These are phyloP conservation scores for Hydropsyche tenuis DNA, from an alignment of 1,140 invertebrate genomes.

Conservation along the genomic window DNA sequence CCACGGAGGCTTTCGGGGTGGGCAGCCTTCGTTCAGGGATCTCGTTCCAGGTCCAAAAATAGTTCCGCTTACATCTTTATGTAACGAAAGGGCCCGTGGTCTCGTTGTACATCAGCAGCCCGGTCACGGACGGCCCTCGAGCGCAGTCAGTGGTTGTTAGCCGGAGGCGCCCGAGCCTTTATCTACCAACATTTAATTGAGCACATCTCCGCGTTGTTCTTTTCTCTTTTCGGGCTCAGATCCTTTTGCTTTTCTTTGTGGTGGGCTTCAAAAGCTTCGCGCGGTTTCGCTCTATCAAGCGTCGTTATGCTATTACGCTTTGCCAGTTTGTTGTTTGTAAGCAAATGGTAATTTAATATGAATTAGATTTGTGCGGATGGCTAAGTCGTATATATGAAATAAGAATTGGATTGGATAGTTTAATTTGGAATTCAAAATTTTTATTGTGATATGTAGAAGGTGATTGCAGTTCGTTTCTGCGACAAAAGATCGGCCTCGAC, in stretches of 20 bases:
- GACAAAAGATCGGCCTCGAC: conserved; percentile 17
- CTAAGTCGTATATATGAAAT: too few relatives aligned
- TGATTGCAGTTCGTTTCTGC: conserved; percentile 10
- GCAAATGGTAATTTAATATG: too few relatives aligned
- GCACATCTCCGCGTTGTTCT: conserved; percentile 6
- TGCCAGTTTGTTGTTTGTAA: too few relatives aligned
- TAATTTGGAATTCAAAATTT: too few relatives aligned
- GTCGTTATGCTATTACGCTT: too few relatives aligned
- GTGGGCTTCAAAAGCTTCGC: too few relatives aligned
- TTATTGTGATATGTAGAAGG: not conserved
- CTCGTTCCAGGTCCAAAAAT: conserved; percentile 23
- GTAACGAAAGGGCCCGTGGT: conserved; percentile 15
- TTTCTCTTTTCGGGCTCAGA: not conserved
- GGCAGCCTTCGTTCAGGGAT: too few relatives aligned
- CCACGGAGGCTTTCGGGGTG: too few relatives aligned
- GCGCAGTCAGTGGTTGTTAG: conserved; percentile 9
- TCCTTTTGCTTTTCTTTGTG: too few relatives aligned
- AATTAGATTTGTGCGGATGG: too few relatives aligned
- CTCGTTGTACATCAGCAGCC: conserved; percentile 24
- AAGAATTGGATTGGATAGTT: too few relatives aligned
- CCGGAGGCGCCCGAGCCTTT: conserved; percentile 11
- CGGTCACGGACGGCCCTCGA: conserved; percentile 14
- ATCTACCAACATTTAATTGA: conserved; percentile 27
- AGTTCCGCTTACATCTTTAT: conserved; percentile 22
- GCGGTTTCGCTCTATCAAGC: too few relatives aligned